Conservation (phyloP, 2,888 invertebrate species). For the Drosophila meridionalis region DNA sequence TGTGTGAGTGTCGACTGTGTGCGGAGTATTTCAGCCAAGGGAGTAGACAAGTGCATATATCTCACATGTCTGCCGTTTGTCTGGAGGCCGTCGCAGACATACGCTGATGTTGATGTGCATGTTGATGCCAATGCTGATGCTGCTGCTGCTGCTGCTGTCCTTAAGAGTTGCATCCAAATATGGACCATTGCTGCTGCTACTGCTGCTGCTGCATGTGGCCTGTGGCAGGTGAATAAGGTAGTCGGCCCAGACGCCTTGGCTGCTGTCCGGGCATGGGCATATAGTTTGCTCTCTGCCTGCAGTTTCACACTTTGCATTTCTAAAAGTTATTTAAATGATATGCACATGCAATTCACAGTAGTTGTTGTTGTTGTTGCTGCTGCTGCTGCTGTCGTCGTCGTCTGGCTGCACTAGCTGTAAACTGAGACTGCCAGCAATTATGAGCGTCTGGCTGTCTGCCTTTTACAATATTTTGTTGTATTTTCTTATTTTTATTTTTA, state of each 20-base stretch:
- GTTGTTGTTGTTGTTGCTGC: slow-evolving; percentile 19
- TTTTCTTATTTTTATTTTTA: slow-evolving; percentile 7
- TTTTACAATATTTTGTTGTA: slow-evolving; percentile 57
- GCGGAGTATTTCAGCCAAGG: slow-evolving; percentile 30
- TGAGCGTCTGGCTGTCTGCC: slow-evolving; percentile 76
- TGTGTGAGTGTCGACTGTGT: neutral
- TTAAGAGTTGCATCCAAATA: slow-evolving; percentile 81
- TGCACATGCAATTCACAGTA: slow-evolving; percentile 64
- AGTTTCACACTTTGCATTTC: slow-evolving; percentile 75
- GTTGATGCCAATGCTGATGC: slow-evolving; percentile 44
- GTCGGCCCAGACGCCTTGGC: slow-evolving; percentile 62
- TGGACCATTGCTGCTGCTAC: slow-evolving; percentile 70
- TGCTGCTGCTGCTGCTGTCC: slow-evolving; percentile 64
- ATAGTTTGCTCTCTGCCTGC: slow-evolving; percentile 56
- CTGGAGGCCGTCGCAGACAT: slow-evolving; percentile 76
- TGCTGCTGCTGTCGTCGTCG: slow-evolving; percentile 29
- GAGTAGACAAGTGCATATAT: slow-evolving; percentile 81
- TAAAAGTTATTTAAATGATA: slow-evolving; percentile 79
- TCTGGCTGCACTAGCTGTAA: slow-evolving; percentile 65
- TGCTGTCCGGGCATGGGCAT: slow-evolving; percentile 37
- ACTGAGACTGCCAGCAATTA: slow-evolving; percentile 73
- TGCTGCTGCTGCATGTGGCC: slow-evolving; percentile 36
- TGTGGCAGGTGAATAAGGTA: slow-evolving; percentile 74
- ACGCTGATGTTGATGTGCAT: slow-evolving; percentile 58
- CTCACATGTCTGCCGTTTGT: slow-evolving; percentile 82